phyloP scores from a whole-genome alignment of 1,140 invertebrate species.

The Camponotus vicinus region DNA sequence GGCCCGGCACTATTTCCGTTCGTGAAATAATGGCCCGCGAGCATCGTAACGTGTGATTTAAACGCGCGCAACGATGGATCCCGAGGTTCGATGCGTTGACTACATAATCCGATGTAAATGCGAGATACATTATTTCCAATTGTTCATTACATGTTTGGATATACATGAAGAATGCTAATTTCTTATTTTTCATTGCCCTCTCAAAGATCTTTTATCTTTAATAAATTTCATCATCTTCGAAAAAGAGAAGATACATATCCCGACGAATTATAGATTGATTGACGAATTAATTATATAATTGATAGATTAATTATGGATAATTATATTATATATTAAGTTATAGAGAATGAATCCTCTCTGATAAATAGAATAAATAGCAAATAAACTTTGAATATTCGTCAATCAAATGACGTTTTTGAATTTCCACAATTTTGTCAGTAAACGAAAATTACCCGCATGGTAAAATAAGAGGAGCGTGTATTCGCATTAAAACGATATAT shows the following conservation, averaged over 20 bases:
- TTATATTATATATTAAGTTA: too few species aligned
- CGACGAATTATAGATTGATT: too few species aligned
- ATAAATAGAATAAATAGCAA: background rate
- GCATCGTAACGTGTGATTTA: slow-evolving; percentile 66
- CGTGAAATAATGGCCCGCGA: slow-evolving; percentile 65
- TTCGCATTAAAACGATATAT: slow-evolving; percentile 40
- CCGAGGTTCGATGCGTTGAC: slow-evolving; percentile 1
- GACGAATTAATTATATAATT: too few species aligned
- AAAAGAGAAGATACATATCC: background rate
- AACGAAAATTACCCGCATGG: slow-evolving; percentile 27
- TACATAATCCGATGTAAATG: slow-evolving; percentile 9
- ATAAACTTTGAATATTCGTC: slow-evolving; percentile 9
- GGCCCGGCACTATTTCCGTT: slow-evolving; percentile 71
- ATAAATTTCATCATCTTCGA: background rate
- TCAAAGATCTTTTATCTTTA: background rate
- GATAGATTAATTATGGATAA: too few species aligned
- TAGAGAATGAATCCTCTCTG: too few species aligned
- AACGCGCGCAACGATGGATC: slow-evolving; percentile 51
- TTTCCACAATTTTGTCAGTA: slow-evolving; percentile 1
- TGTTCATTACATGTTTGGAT: too few species aligned
- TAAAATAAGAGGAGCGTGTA: slow-evolving; percentile 23
- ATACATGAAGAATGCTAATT: background rate
- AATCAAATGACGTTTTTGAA: background rate
- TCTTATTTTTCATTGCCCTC: background rate
- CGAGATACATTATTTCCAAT: background rate